phyloP scores from a whole-genome alignment of 1,140 invertebrate species.

The Parasteatoda tepidariorum region DNA sequence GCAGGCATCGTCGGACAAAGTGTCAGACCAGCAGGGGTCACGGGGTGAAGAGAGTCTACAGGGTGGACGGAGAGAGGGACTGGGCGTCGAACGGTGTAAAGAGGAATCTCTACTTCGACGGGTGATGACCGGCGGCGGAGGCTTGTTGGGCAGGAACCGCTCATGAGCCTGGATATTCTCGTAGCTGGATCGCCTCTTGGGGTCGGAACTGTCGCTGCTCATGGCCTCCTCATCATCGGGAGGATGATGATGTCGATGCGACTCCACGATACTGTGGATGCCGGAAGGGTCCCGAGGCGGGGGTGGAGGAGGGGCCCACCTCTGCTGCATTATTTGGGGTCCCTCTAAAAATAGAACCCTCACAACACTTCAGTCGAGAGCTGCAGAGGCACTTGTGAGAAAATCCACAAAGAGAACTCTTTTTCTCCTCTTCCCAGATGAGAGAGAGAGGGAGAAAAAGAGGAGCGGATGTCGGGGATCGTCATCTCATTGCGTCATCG shows the following conservation, averaged over 20 bases:
- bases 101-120: not conserved
- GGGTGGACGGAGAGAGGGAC: not conserved
- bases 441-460: not conserved
- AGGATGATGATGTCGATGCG: not conserved
- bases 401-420: not conserved
- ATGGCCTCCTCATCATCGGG: conserved; percentile 16
- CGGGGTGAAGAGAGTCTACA: not conserved
- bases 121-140: not conserved
- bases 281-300: conserved; percentile 37
- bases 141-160: conserved; percentile 19
- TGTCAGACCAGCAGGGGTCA: not conserved
- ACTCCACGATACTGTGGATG: conserved; percentile 43
- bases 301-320: conserved; percentile 8
- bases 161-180: conserved; percentile 13
- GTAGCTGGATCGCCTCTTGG: conserved; percentile 42
- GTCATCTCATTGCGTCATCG: conserved; percentile 17
- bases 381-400: no score
- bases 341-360: not conserved
- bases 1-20: not conserved
- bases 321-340: not conserved
- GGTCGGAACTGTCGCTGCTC: conserved; percentile 42
- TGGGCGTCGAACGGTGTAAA: conserved; percentile 3
- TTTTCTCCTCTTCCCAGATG: conserved; percentile 1
- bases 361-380: not conserved
- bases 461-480: not conserved